Base-by-base conservation (phyloP, 2,113 vertebrate genomes). In the Marmota monax region DNA sequence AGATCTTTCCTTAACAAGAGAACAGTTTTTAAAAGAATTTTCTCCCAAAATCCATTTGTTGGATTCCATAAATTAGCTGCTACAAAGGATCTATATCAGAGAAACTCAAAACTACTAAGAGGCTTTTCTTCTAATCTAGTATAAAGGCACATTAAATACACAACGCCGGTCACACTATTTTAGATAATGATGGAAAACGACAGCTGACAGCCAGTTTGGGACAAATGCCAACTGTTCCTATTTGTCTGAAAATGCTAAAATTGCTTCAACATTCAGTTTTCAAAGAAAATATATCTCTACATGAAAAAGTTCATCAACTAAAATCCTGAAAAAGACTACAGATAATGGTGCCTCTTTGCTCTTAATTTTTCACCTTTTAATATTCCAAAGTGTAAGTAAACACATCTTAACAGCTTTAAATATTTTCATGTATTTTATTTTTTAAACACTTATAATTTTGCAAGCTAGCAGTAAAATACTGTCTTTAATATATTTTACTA, bases 111-210 rank as follows among this genome's bases (percentile, higher is more conserved):
- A 39, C 63, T 63, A 94, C 61, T 48, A 85, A 97, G 87, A 98
- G 95, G 93, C 85, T 98, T 98, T 97, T 96, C 84, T 96, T 98
- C 85, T 90, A 87, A 91, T 90, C 95, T 97, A 76, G 9, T 73
- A 74, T 78, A 93, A 95, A 93, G 77, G 32, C 63, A 93, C 9
- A 93, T 83, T 95, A 95, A 37, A 8, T 96, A 93, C 89, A 98
- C 96, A 98, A 98, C 97, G 98, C 97, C 98, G 98, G 97, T 97
- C 95, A 97, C 92, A 96, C 97, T 98, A 95, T 97, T 98, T 98
- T 98, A 98, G 97, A 98, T 97, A 98, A 97, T 98, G 98, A 98
- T 95, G 98, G 98, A 98, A 99, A 98, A 98, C 96, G 98, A 98
- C 98, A 99, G 98, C 98, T 98, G 98, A 98, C 42, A 98, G 97